Base-by-base conservation (phyloP, 1,140 invertebrate species). In the Solenopsis fugax region DNA sequence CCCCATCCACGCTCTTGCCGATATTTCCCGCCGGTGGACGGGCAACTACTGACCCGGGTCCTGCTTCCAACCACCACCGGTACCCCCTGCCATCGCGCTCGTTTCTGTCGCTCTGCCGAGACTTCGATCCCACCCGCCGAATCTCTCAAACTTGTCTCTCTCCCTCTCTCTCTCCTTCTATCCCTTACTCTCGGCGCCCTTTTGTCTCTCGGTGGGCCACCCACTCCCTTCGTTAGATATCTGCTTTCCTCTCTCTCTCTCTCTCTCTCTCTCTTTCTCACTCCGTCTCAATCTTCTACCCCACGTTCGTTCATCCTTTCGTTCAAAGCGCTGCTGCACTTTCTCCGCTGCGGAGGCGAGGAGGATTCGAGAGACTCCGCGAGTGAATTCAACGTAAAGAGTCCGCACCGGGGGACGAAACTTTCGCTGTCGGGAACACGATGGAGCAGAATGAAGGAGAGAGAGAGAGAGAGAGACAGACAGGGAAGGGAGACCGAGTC, bases 371-470 rank as follows among this genome's bases (percentile, higher is more conserved):
- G n/a, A 56, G 56, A 45, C 50, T 56, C 50, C 41, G 54, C 41
- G 69, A 37, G 41, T 73, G 64, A 81, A 81, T 71, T 56, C 48
- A 60, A 88, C 86, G 87, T 88, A 88, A 92, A 88, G 87, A 72
- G 86, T 86, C 75, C 62, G 9, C 21, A 18, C 37, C 37, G 54
- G 48, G 18, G 60, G 41, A 69, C 29, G n/a, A 48, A 48, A 21
- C 78, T 89, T 45, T 71, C 54, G 52, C 75, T n/a, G 52, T 72
- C 41, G 18, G 0, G 54, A 60, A 41, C 48, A 48, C 41, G 9
- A 69, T 50, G 65, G 13, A 54, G 81, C 21, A 10, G 52, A 86
- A 58, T 81, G 50, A 56, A 6, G 12, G 50, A 50, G 62, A 50
- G n/a, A 71, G n/a, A 29, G 21, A 64, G 21, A 52, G 13, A 10